phyloP scores from a whole-genome alignment of 2,888 invertebrate species.

The Ormyrus rosae region DNA sequence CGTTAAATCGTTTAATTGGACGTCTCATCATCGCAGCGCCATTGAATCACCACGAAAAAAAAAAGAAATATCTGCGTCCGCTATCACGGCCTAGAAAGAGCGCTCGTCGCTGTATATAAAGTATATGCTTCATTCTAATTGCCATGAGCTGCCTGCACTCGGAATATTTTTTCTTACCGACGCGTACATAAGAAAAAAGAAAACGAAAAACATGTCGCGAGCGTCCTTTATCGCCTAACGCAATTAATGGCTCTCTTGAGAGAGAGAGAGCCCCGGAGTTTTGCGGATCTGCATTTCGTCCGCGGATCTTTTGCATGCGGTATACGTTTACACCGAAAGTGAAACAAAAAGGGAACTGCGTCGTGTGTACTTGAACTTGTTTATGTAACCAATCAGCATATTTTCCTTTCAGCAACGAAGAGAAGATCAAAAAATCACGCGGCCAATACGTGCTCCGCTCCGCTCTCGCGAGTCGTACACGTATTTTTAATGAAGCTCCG shows the following conservation, averaged over 20 bases:
- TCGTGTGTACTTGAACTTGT: slow-evolving; percentile 13
- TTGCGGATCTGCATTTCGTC: too few relatives aligned
- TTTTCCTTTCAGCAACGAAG: not conserved
- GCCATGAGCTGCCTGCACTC: slow-evolving; percentile 33
- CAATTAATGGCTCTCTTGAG: too few relatives aligned
- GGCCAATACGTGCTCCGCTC: not conserved
- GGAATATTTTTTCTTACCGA: not conserved
- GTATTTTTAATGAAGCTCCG: slow-evolving; percentile 1
- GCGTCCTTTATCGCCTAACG: not conserved
- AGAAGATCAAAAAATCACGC: not conserved
- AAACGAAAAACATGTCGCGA: not conserved
- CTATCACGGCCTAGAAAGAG: not conserved
- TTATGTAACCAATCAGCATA: slow-evolving; percentile 27
- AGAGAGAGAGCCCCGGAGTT: too few relatives aligned
- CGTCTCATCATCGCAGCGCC: not conserved
- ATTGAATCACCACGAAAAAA: not conserved
- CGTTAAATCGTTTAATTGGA: too few relatives aligned
- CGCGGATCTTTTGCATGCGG: too few relatives aligned
- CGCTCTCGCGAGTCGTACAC: not conserved
- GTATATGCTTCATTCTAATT: not conserved
- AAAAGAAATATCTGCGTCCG: slow-evolving; percentile 1
- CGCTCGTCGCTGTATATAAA: not conserved
- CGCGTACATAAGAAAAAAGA: not conserved
- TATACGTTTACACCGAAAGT: not conserved
- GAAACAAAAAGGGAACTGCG: not conserved